Base-by-base conservation (phyloP, 1,140 invertebrate species). In the Glomeris maerens region DNA sequence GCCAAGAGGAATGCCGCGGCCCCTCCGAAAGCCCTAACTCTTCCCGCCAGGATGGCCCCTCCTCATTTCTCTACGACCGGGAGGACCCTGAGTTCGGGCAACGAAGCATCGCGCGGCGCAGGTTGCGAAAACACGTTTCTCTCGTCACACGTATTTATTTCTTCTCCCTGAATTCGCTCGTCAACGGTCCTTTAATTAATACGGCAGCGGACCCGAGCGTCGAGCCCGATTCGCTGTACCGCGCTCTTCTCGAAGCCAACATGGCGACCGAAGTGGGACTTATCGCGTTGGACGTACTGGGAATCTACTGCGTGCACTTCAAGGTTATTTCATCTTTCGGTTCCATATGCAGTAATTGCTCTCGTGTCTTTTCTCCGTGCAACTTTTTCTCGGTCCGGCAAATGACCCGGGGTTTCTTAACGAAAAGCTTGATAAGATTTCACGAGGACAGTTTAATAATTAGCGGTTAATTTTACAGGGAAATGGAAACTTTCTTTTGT, bases 181-280 rank as follows among this genome's bases (percentile, higher is more conserved):
- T n/a, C 2, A 1, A 20, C 25, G 26, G 7, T 23, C 27, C 40
- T 53, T 52, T 41, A 17, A 45, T 29, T 2, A 42, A 52, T n/a
- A n/a, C n/a, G n/a, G n/a, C n/a, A n/a, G 47, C 52, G 53, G 54
- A 56, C 47, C 56, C 52, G 54, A 66, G 55, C 40, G 56, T 55
- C 28, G 60, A 64, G 48, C 60, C 56, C 7, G 60, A 63, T 41
- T 57, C 52, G 5, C 55, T 62, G 48, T 59, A 81, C 58, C 72
- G 79, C 59, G 78, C 78, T 2, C 60, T 84, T 2, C 70, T 87
- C 2, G 87, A 92, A 62, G 88, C 84, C 4, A 89, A 91, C 66
- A 71, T 95, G 59, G 79, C 87, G 0, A 85, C 87, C 17, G 91
- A 96, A 74, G 80, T 90, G 40, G 88, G 89, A 1, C 72, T 95